These are phyloP conservation scores for Mormyrus proboscirostris DNA, from an alignment of 2,797 vertebrate species.

Conservation along the genomic window DNA sequence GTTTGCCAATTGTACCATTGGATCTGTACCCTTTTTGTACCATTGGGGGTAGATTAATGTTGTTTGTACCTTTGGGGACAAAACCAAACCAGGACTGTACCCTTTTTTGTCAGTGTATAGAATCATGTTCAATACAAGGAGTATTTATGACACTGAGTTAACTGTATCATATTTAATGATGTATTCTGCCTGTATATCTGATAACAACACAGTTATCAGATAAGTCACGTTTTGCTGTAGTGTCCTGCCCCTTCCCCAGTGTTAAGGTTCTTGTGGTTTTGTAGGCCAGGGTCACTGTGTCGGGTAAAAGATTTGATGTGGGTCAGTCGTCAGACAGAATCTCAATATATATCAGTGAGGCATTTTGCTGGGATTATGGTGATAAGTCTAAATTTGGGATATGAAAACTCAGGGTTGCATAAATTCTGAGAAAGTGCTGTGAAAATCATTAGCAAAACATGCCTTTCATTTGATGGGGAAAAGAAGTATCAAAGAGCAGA, in stretches of 20 bases:
- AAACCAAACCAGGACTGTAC: neutral
- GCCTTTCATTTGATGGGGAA: neutral
- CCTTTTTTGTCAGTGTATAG: neutral
- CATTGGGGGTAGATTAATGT: neutral
- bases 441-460: neutral
- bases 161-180: neutral
- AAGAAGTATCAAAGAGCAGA: neutral
- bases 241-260: neutral
- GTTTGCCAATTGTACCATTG: neutral
- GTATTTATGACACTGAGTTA: neutral
- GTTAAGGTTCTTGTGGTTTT: neutral
- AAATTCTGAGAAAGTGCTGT: neutral
- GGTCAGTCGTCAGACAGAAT: neutral
- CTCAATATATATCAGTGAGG: neutral
- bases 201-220: neutral
- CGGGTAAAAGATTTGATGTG: neutral
- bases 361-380: neutral
- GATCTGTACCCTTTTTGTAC: neutral
- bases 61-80: neutral
- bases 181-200: neutral
- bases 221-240: neutral
- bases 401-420: neutral
- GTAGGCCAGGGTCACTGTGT: neutral
- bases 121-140: neutral
- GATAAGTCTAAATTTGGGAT: neutral